phyloP scores from a whole-genome alignment of 2,888 invertebrate species.

The Trileptium ribeirensis region DNA sequence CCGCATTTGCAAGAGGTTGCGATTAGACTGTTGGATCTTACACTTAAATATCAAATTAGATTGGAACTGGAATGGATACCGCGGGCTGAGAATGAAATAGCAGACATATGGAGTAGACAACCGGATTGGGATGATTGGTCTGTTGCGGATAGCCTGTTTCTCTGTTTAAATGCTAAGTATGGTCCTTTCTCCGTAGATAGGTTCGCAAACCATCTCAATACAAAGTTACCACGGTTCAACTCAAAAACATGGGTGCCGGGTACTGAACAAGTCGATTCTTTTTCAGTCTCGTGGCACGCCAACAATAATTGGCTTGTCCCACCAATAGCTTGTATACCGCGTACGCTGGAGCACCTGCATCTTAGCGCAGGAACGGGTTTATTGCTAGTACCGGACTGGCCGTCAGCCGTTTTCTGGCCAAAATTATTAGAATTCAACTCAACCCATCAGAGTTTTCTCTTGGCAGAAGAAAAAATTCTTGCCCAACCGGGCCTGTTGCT shows the following conservation, averaged over 20 bases:
- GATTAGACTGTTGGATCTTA: not conserved
- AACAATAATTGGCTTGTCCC: not conserved
- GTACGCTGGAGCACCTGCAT: not conserved
- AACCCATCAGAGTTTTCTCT: too few relatives aligned
- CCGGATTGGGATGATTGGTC: not conserved
- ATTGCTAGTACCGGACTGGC: not conserved
- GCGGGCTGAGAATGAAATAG: not conserved
- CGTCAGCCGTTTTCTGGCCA: slow-evolving; percentile 1
- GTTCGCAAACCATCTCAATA: not conserved
- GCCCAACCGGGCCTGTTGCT: too few relatives aligned
- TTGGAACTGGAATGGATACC: not conserved
- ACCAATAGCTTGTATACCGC: not conserved
- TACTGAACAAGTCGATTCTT: not conserved
- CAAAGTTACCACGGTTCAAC: not conserved
- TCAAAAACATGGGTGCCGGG: not conserved
- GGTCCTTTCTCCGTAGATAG: not conserved
- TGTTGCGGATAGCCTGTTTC: not conserved
- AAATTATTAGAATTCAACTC: not conserved
- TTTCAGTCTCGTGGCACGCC: not conserved
- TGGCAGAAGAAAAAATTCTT: too few relatives aligned
- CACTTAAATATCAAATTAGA: not conserved
- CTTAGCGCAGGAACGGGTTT: not conserved
- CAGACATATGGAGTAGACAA: not conserved
- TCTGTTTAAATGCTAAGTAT: not conserved
- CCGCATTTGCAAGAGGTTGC: not conserved